Evolutionary conservation across 2,797 vertebrate species (phyloP).

Genomic region (Chelon auratus): DNA sequence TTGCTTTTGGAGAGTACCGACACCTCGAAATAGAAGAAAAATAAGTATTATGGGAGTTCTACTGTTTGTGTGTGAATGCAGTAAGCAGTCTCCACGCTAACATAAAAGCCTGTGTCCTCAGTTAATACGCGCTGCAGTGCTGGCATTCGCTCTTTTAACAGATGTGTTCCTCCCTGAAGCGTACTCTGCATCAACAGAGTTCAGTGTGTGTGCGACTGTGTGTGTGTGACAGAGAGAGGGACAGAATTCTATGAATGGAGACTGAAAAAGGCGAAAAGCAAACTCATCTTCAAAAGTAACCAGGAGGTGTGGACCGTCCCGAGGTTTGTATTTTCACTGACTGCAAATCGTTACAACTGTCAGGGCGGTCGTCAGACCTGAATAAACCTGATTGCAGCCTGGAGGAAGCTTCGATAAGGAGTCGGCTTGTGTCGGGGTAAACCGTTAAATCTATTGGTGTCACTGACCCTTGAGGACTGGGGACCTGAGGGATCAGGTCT

Average conservation of each 20-base stretch:
- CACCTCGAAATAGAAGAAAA: background rate
- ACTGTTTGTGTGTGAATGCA: constrained; percentile 3
- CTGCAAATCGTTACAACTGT: constrained; percentile 26
- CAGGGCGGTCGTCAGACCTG: constrained; percentile 14
- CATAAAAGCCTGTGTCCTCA: constrained; percentile 46
- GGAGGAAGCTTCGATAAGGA: constrained; percentile 34
- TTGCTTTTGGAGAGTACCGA: background rate
- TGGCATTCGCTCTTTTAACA: constrained; percentile 52
- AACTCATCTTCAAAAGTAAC: constrained; percentile 26
- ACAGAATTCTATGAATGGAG: constrained; percentile 11
- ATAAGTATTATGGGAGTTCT: background rate
- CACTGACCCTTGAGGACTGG: constrained; percentile 22
- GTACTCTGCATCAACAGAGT: constrained; percentile 38
- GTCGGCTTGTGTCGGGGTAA: constrained; percentile 35
- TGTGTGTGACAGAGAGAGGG: background rate
- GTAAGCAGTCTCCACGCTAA: constrained; percentile 10
- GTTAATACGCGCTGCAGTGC: constrained; percentile 47
- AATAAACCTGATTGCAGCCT: constrained; percentile 39
- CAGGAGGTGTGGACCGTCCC: constrained; percentile 19
- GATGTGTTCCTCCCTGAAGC: constrained; percentile 67
- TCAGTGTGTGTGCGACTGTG: background rate
- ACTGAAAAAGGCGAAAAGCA: constrained; percentile 16
- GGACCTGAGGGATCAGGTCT: constrained; percentile 16
- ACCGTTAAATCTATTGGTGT: constrained; percentile 37
- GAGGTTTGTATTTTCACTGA: constrained; percentile 7